Conservation (phyloP, 2,888 invertebrate species). For the Nemotelus nigrinus region DNA sequence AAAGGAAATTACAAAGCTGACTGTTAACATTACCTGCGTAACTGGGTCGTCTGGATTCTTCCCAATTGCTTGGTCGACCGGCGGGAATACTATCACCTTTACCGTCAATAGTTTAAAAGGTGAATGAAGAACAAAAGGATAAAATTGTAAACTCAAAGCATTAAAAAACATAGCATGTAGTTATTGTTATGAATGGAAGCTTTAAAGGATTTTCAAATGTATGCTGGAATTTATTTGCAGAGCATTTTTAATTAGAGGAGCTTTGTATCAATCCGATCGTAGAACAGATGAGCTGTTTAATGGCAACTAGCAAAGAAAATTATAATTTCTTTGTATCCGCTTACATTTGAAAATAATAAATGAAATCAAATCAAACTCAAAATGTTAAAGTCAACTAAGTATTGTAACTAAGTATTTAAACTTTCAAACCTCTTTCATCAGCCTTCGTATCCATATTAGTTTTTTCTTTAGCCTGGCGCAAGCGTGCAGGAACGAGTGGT, state of each 20-base stretch:
- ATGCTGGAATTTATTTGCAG: background rate
- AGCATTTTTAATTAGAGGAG: background rate
- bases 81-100: conserved; percentile 72
- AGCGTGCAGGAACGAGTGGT: conserved; percentile 69
- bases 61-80: conserved; percentile 88
- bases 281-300: background rate
- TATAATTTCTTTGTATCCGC: no score
- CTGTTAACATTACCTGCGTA: conserved; percentile 72
- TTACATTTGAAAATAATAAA: no score
- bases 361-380: no score
- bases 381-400: no score
- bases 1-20: conserved; percentile 6
- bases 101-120: conserved; percentile 32
- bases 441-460: conserved; percentile 72
- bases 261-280: background rate
- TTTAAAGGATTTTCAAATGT: background rate
- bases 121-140: conserved; percentile 48
- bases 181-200: background rate
- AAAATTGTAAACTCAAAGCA: conserved; percentile 41
- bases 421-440: conserved; percentile 71
- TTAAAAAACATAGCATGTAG: conserved; percentile 12
- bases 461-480: conserved; percentile 72
- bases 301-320: no score
- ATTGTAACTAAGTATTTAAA: no score
- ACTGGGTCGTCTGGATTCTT: conserved; percentile 74